Conservation (phyloP, 1,140 invertebrate species). For the Brachionus paranguensis region DNA sequence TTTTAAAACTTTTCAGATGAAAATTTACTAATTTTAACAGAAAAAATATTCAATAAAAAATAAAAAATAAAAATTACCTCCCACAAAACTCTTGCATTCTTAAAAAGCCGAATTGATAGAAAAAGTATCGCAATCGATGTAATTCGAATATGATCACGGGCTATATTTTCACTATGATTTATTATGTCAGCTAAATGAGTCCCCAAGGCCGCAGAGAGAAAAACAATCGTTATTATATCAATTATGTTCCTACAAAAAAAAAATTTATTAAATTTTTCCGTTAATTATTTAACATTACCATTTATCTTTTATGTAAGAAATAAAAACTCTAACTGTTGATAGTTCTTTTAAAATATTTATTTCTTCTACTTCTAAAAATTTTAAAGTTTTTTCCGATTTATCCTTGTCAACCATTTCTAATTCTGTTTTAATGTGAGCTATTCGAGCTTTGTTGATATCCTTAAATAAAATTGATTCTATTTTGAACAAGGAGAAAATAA, state of each 20-base stretch:
- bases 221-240: background rate
- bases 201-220: background rate
- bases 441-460: background rate
- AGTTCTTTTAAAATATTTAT: background rate
- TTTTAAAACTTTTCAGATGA: too few species aligned
- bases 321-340: background rate
- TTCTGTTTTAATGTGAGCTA: background rate
- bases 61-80: background rate
- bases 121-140: background rate
- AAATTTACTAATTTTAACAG: too few species aligned
- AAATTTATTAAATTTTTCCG: background rate
- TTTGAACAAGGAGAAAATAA: too few species aligned
- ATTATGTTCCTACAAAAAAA: background rate
- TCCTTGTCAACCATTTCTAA: background rate
- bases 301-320: background rate
- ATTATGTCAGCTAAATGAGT: slow-evolving; percentile 17
- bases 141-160: slow-evolving; percentile 7
- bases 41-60: background rate
- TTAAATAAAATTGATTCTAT: background rate
- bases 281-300: background rate
- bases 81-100: background rate
- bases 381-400: background rate
- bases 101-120: background rate
- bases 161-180: slow-evolving; percentile 21
- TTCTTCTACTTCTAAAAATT: background rate